Conservation (phyloP, 2,797 vertebrate species). For the Hoplostethus atlanticus region DNA sequence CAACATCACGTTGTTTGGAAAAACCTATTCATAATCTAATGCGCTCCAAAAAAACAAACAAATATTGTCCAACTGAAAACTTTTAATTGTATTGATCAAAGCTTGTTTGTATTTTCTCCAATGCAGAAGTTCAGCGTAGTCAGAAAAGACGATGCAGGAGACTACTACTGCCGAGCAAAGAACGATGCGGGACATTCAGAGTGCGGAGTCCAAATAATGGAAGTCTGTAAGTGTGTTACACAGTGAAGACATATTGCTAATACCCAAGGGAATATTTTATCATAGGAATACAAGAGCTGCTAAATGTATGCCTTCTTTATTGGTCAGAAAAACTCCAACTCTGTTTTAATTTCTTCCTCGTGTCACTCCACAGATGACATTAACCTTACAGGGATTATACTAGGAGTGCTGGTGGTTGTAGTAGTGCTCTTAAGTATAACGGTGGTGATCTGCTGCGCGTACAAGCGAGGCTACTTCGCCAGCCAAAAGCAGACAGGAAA, state of each 20-base stretch:
- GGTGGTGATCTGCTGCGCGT: constrained; percentile 94
- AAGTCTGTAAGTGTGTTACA: constrained; percentile 93
- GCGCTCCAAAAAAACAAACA: background rate
- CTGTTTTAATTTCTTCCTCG: background rate
- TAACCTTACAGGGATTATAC: constrained; percentile 91
- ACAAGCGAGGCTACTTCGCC: constrained; percentile 93
- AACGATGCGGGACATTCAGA: constrained; percentile 92
- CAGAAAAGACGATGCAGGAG: constrained; percentile 92
- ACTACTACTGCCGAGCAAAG: constrained; percentile 93
- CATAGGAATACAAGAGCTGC: too few relatives aligned
- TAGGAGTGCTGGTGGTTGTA: constrained; percentile 93
- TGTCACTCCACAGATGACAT: constrained; percentile 89
- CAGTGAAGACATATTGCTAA: background rate
- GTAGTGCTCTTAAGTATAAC: constrained; percentile 91
- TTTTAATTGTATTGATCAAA: background rate
- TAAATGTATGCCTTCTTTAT: too few relatives aligned
- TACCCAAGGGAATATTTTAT: background rate
- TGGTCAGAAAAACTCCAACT: background rate
- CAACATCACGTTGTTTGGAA: background rate
- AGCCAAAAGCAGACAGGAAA: constrained; percentile 89
- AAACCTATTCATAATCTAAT: background rate
- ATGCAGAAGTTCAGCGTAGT: constrained; percentile 90
- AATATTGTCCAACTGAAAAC: background rate
- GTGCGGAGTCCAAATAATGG: constrained; percentile 92
- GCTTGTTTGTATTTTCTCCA: constrained; percentile 19